Evolutionary conservation across 2,113 vertebrate species (phyloP), one percentile per base, ranked within the genome.

Genomic region (Globicephala melas): DNA sequence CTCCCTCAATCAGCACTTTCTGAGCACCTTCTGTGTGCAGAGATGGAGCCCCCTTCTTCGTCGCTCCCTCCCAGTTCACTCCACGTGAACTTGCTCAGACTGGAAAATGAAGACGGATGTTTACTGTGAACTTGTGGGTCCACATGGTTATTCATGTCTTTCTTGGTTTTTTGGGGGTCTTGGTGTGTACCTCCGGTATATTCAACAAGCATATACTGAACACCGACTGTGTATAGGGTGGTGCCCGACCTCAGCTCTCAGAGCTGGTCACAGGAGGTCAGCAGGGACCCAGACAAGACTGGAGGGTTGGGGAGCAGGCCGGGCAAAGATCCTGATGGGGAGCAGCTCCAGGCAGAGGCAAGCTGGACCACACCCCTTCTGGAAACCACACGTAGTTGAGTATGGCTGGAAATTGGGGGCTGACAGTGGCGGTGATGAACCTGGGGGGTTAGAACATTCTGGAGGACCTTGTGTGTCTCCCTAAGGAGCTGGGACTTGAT

Each of bases 51-150:
- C 63, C 44, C 11, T 23, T 18, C 55, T 9, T n/a, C 2, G 20
- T 23, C 15, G 0, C 18, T 18, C 6, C n/a, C 15, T 14, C n/a
- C 25, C 9, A 6, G 28, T 12, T 44, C 68, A 65, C 60, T 25
- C 60, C 36, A 7, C 0, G 0, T 3, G 31, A 74, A 6, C 47
- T 15, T 38, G 68, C 21, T 23, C 5, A 1, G 31, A 58, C 58
- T 50, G 60, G 73, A 73, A 38, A 55, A 53, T 0, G 2, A 36
- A 47, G n/a, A 17, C 5, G 12, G 23, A 2, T 9, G 12, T 3
- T 33, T n/a, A 0, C 1, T 53, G 53, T 7, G 26, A 55, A 17
- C 6, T 11, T 28, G 41, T 2, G 18, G 8, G 36, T 41, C 38
- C 10, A 1, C 4, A 0, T 20, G 28, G 26, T 50, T 20, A 17